Base-by-base conservation (phyloP, 2,113 vertebrate species). In the Clarias macrocephalus region DNA sequence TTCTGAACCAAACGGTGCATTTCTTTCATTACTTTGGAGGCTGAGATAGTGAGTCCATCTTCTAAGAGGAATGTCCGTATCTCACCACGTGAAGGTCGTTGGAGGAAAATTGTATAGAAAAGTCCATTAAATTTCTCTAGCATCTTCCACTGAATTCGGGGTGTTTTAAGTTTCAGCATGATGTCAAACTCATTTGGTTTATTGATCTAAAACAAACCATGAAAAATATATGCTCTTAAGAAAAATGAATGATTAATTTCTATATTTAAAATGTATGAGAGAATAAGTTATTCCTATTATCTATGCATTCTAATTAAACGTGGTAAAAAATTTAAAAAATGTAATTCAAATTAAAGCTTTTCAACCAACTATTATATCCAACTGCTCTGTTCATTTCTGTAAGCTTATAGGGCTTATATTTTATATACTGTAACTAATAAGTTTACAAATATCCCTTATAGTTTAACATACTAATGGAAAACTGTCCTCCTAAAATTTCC, bases 141-240 rank as follows among this genome's bases (percentile, higher is more conserved):
- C 60, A 70, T 48, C 0, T 0, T 9, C 18, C 65, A 89, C 13
- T 2, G 72, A 66, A 93, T 28, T 0, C 89, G 89, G 1, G 90
- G 90, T 59, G 86, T 85, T 33, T 85, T 91, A 37, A 95, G 75
- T 73, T 88, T 92, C 89, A 95, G 87, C 92, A 95, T 92, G 85
- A 95, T 92, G 84, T 95, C 93, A 79, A 95, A 94, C 87, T 94
- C 93, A 65, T 94, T 90, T 0, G 94, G 89, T 77, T 33, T 88
- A 86, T 89, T 56, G 80, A 94, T 92, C 94, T 95, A n/a, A 66
- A 65, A 66, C 42, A 68, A 28, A 83, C 15, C 23, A 48, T 42
- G 18, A 57, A 54, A 70, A 80, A 54, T 30, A 52, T 5, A 75
- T 12, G 37, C 18, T 75, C 25, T 5, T 15, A 52, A 25, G 72